These are phyloP conservation scores for Leptinotarsa haldemani DNA, from an alignment of 2,888 invertebrate species.

Conservation along the genomic window DNA sequence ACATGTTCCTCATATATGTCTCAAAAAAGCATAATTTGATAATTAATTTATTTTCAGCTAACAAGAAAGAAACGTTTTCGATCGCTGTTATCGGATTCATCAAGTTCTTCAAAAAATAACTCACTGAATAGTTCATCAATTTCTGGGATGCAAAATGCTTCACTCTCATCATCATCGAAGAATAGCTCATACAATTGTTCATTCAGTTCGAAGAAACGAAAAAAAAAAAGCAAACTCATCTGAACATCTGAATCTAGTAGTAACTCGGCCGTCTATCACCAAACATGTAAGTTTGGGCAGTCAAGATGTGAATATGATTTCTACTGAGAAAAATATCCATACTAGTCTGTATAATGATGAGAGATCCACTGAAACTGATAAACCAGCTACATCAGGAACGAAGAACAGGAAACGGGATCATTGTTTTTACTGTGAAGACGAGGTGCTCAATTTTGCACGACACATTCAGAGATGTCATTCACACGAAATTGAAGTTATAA, in stretches of 20 bases:
- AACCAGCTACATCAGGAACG: neutral
- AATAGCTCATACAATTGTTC: neutral
- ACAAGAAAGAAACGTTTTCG: constrained; percentile 1
- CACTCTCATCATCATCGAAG: neutral
- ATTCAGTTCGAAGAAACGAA: neutral
- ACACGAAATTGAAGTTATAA: constrained; percentile 32
- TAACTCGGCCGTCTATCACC: neutral
- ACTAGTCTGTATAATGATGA: neutral
- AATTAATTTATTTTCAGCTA: neutral
- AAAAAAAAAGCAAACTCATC: neutral
- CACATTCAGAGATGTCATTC: constrained; percentile 36
- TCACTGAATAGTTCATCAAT: neutral
- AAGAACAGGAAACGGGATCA: constrained; percentile 14
- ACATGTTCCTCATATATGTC: too few relatives aligned
- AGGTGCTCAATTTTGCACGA: constrained; percentile 39
- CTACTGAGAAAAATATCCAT: neutral
- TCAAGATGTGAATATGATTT: neutral
- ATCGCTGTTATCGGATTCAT: neutral
- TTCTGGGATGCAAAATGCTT: too few relatives aligned
- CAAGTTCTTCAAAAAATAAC: neutral
- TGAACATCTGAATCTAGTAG: neutral
- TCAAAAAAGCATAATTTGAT: neutral
- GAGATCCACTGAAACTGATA: neutral
- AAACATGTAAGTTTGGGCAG: neutral
- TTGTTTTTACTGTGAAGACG: constrained; percentile 36